Conservation (phyloP, 37 sponge, comb jelly and placozoan species). For the Diacarnus erythraeanus region DNA sequence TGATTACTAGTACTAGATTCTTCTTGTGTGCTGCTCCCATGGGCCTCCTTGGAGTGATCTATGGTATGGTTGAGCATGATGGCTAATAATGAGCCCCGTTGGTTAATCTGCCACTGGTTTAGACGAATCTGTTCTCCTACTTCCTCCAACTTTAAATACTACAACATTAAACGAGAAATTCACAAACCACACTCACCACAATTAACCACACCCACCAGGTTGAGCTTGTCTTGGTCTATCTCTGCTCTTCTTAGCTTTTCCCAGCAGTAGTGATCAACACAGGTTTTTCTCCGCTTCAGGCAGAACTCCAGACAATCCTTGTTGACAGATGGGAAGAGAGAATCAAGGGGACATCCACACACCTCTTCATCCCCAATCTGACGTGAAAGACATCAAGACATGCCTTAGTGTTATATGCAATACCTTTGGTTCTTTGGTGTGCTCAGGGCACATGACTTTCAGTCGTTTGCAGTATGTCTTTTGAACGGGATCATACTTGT, state of each 20-base stretch:
- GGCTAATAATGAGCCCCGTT: slow-evolving; percentile 71
- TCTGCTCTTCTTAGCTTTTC: slow-evolving; percentile 88
- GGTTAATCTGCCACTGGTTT: slow-evolving; percentile 70
- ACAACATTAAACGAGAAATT: slow-evolving; percentile 9
- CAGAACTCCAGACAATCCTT: slow-evolving; percentile 52
- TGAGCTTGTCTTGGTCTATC: slow-evolving; percentile 90
- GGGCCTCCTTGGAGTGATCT: slow-evolving; percentile 49
- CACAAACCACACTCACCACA: too few species aligned
- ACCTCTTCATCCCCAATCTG: slow-evolving; percentile 85
- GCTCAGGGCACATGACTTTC: slow-evolving; percentile 90
- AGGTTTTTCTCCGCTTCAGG: slow-evolving; percentile 67
- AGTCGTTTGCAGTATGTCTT: slow-evolving; percentile 94
- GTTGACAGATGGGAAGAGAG: slow-evolving; percentile 34
- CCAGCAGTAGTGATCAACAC: slow-evolving; percentile 87
- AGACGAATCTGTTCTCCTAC: slow-evolving; percentile 80
- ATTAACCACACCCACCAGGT: slow-evolving; percentile 51
- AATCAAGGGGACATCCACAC: slow-evolving; percentile 93
- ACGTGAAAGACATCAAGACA: background rate
- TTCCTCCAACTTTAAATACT: slow-evolving; percentile 93
- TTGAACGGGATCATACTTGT: slow-evolving; percentile 81
- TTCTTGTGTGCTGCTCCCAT: background rate
- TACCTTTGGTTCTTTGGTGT: slow-evolving; percentile 97
- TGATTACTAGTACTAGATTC: background rate
- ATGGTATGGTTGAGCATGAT: slow-evolving; percentile 86
- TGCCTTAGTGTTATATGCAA: background rate